These are phyloP conservation scores for Pocota personata DNA, from an alignment of 2,888 invertebrate genomes.

Conservation along the genomic window DNA sequence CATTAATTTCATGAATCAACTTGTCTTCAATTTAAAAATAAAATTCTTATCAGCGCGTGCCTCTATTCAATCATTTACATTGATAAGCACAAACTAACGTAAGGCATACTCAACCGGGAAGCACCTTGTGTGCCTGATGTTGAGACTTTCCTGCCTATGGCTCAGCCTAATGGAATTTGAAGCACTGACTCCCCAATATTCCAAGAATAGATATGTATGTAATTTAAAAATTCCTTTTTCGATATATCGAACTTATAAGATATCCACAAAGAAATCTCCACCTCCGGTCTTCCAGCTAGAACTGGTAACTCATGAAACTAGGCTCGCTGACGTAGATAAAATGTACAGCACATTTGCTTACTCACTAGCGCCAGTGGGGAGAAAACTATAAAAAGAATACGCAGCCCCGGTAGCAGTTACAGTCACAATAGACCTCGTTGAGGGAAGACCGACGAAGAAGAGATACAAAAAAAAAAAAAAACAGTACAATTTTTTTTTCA, in stretches of 20 bases:
- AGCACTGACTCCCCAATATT: not conserved
- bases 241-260: not conserved
- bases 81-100: slow-evolving; percentile 20
- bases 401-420: not conserved
- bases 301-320: slow-evolving; percentile 6
- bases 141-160: not conserved
- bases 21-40: not conserved
- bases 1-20: not conserved
- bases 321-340: not conserved
- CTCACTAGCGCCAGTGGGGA: not conserved
- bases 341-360: not conserved
- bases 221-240: not conserved
- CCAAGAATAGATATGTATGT: slow-evolving; percentile 3
- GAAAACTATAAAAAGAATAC: not conserved
- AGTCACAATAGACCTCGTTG: not conserved
- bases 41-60: slow-evolving; percentile 36
- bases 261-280: not conserved
- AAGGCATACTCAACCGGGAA: slow-evolving; percentile 27
- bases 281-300: not conserved
- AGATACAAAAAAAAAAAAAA: not conserved
- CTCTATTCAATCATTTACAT: slow-evolving; percentile 19
- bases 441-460: not conserved
- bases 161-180: slow-evolving; percentile 36
- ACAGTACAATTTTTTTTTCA: too few relatives aligned
- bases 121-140: slow-evolving; percentile 1